Conservation (phyloP, 2,113 vertebrate species). For the Zapornia atra region DNA sequence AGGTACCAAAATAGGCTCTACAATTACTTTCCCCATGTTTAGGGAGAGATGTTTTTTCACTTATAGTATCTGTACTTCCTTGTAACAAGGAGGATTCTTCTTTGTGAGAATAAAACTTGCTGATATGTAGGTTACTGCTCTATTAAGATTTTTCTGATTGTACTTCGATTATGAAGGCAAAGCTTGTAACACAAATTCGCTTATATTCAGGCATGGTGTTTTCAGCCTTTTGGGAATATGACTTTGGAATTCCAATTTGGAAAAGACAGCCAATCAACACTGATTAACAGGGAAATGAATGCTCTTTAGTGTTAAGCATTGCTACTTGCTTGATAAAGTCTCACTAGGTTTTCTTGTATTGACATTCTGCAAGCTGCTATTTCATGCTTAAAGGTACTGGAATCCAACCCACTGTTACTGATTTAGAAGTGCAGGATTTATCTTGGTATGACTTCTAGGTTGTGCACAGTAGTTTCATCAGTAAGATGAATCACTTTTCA, state of each 20-base stretch:
- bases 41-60: fast-evolving
- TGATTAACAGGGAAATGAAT: background rate
- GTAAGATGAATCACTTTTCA: background rate
- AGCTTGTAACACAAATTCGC: background rate
- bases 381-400: background rate
- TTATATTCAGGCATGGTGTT: background rate
- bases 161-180: background rate
- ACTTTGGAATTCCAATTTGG: background rate
- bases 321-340: background rate
- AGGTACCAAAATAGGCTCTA: background rate
- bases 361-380: background rate
- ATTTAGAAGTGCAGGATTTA: background rate
- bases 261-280: background rate
- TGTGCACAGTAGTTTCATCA: background rate
- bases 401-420: background rate
- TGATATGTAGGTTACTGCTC: background rate
- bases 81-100: background rate
- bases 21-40: background rate
- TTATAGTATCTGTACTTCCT: background rate
- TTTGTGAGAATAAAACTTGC: background rate
- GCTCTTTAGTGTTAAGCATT: background rate
- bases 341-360: background rate
- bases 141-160: background rate
- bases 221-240: background rate
- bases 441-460: background rate